Percentiles rank a stretch among this genome's conserved stretches.
These are phyloP conservation scores for Polypterus bichir DNA, from an alignment of 2,113 vertebrate species.

Conservation along the genomic window DNA sequence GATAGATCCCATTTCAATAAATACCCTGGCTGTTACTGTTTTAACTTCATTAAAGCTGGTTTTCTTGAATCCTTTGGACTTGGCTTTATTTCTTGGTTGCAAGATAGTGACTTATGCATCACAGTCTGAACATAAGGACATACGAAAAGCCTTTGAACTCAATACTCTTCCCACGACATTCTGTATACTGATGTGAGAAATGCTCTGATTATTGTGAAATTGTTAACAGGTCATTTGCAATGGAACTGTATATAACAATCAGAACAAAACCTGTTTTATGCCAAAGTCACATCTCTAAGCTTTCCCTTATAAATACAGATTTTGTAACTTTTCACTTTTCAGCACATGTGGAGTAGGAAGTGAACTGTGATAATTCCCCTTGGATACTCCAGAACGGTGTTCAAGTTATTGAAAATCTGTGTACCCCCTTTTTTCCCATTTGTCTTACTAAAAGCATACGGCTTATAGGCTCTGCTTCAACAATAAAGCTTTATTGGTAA, in stretches of 20 bases:
- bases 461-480: conserved; percentile 50
- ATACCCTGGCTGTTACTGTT: no score
- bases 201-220: no score
- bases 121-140: no score
- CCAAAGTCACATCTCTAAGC: conserved; percentile 31
- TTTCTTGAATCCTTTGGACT: no score
- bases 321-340: conserved; percentile 41
- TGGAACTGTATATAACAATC: conserved; percentile 39
- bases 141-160: no score
- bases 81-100: no score
- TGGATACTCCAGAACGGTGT: conserved; percentile 37
- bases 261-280: conserved; percentile 45
- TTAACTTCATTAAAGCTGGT: no score
- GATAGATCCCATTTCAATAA: no score
- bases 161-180: no score
- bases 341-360: conserved; percentile 37
- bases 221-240: conserved; percentile 26
- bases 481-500: conserved; percentile 62
- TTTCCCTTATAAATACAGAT: conserved; percentile 53
- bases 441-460: conserved; percentile 65
- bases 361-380: conserved; percentile 34
- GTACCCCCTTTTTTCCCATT: conserved; percentile 53
- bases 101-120: no score
- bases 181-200: no score
- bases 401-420: conserved; percentile 57